Conservation (phyloP, 2,113 vertebrate genomes). For the Mugil cephalus region DNA sequence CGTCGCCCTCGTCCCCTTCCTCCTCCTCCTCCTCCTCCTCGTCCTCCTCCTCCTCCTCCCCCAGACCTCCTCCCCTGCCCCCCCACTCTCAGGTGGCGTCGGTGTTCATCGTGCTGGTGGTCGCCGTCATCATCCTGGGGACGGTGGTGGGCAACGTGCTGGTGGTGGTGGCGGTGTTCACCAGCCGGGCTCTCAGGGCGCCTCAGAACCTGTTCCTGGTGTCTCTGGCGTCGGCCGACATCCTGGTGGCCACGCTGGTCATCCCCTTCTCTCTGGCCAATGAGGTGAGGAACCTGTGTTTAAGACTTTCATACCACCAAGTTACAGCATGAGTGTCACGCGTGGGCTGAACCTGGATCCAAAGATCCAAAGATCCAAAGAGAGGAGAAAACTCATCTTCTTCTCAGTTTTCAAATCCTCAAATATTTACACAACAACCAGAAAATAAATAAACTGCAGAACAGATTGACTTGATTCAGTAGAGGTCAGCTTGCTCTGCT, state of each 20-base stretch:
- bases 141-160: slow-evolving; percentile 87
- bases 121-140: slow-evolving; percentile 82
- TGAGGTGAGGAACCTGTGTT: slow-evolving; percentile 84
- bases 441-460: too few species aligned
- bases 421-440: too few species aligned
- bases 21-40: too few species aligned
- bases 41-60: not conserved
- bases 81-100: slow-evolving; percentile 85
- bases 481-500: too few species aligned
- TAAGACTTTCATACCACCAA: not conserved
- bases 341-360: too few species aligned
- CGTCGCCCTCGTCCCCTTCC: too few species aligned
- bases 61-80: slow-evolving; percentile 59
- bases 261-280: slow-evolving; percentile 95
- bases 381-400: too few species aligned
- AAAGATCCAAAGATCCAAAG: too few species aligned
- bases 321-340: too few species aligned
- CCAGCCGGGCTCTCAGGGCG: slow-evolving; percentile 90
- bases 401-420: too few species aligned
- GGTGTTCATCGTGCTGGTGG: slow-evolving; percentile 87
- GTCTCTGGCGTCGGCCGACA: slow-evolving; percentile 92
- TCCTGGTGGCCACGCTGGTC: slow-evolving; percentile 92
- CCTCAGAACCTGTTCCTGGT: slow-evolving; percentile 95
- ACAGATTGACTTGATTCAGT: too few species aligned
- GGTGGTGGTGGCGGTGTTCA: slow-evolving; percentile 89